Percentiles rank a stretch among this genome's conserved stretches.
phyloP scores from a whole-genome alignment of 2,797 vertebrate species.

The Sebastes oblongus region DNA sequence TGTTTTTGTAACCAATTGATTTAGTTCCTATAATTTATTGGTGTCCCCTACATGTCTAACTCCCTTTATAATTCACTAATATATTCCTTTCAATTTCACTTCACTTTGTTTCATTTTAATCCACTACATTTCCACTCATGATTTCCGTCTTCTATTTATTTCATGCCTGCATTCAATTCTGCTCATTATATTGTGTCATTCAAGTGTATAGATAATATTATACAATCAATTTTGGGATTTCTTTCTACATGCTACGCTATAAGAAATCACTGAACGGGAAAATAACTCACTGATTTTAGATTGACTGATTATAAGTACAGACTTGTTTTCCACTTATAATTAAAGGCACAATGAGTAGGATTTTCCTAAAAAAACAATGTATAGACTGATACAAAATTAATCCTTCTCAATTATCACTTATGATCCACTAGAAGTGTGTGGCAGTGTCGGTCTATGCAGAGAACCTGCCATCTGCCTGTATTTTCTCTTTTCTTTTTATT shows the following conservation, averaged over 20 bases:
- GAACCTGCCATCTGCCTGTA: neutral
- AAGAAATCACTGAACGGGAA: neutral
- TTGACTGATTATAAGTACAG: slow-evolving; percentile 5
- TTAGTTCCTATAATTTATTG: neutral
- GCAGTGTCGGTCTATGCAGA: neutral
- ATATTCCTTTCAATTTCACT: neutral
- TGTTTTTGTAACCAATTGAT: neutral
- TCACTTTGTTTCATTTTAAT: neutral
- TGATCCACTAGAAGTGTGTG: neutral
- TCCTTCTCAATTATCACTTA: neutral
- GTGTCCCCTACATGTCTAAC: neutral
- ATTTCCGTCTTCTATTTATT: neutral
- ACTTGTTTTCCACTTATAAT: neutral
- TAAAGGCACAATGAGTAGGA: neutral
- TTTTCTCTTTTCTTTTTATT: neutral
- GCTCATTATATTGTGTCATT: slow-evolving; percentile 19
- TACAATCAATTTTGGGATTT: neutral
- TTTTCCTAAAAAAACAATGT: neutral
- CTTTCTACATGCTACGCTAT: neutral
- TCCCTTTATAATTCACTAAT: neutral
- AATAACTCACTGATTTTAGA: neutral
- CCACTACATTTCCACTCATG: neutral
- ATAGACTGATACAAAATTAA: neutral
- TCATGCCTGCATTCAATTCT: neutral
- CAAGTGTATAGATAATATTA: neutral